Percentiles rank a stretch among this genome's conserved stretches.
Evolutionary conservation across 2,797 vertebrate species (phyloP).

Genomic region (Sorex maritimensis): DNA sequence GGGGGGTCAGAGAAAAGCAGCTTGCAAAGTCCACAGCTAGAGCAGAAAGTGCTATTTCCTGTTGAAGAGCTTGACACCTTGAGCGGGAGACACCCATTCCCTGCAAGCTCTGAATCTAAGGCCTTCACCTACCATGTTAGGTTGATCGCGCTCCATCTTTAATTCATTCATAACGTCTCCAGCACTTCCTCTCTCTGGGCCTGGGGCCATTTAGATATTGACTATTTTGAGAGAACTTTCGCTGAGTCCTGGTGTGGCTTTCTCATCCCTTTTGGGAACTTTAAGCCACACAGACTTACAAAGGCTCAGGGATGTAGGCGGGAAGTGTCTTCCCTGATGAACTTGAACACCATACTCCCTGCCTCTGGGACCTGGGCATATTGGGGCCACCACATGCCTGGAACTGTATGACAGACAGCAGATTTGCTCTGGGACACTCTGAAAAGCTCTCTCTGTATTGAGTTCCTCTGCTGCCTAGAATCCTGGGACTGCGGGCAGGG

Average conservation of each 20-base stretch:
- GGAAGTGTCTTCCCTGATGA: too few relatives aligned
- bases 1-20: neutral
- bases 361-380: accelerated
- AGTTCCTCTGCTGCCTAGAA: neutral
- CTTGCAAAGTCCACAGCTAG: neutral
- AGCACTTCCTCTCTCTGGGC: neutral
- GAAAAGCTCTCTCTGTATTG: neutral
- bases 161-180: neutral
- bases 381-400: neutral
- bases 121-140: neutral
- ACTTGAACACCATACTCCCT: neutral
- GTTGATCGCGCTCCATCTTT: too few relatives aligned
- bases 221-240: neutral
- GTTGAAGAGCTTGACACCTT: neutral
- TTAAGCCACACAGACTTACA: neutral
- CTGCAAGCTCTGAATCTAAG: neutral
- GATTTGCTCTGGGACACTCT: neutral
- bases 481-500: neutral
- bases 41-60: neutral
- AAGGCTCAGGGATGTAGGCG: too few relatives aligned
- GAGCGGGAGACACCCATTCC: neutral
- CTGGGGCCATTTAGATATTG: accelerated
- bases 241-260: neutral
- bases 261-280: neutral
- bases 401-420: accelerated